A percentile compares a stretch with the other conserved stretches of the same genome.
Evolutionary conservation across 2,888 invertebrate species (phyloP).

Genomic region (Melangyna quadrimaculata): DNA sequence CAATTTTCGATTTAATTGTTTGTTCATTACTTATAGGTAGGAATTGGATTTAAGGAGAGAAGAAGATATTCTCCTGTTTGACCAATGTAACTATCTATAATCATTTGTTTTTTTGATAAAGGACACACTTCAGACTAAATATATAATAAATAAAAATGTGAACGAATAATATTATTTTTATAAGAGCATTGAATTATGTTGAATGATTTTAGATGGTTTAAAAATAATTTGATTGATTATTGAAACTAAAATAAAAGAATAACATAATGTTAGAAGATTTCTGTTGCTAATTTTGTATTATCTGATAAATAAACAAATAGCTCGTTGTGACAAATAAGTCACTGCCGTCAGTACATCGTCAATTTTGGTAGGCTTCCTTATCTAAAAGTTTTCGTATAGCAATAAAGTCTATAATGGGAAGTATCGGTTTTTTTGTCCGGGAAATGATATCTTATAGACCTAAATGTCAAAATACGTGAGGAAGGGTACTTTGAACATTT

Average conservation of each 20-base stretch:
- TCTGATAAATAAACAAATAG: too few species aligned
- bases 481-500: too few species aligned
- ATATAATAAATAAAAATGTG: neutral
- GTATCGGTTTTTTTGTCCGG: too few species aligned
- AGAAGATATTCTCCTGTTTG: neutral
- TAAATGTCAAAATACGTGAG: too few species aligned
- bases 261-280: too few species aligned
- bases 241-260: neutral
- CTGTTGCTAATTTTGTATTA: too few species aligned
- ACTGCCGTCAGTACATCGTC: too few species aligned
- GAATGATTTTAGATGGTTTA: neutral
- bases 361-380: too few species aligned
- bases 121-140: neutral
- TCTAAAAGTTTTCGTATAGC: too few species aligned
- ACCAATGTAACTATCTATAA: neutral
- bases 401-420: too few species aligned
- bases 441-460: too few species aligned
- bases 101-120: neutral
- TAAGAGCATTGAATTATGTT: neutral
- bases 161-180: neutral
- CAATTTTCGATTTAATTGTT: constrained; percentile 66
- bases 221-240: neutral
- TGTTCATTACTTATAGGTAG: constrained; percentile 49
- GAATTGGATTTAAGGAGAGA: neutral
- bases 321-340: too few species aligned